These are phyloP conservation scores for Champsocephalus esox DNA, from an alignment of 2,797 vertebrate genomes.

Conservation along the genomic window DNA sequence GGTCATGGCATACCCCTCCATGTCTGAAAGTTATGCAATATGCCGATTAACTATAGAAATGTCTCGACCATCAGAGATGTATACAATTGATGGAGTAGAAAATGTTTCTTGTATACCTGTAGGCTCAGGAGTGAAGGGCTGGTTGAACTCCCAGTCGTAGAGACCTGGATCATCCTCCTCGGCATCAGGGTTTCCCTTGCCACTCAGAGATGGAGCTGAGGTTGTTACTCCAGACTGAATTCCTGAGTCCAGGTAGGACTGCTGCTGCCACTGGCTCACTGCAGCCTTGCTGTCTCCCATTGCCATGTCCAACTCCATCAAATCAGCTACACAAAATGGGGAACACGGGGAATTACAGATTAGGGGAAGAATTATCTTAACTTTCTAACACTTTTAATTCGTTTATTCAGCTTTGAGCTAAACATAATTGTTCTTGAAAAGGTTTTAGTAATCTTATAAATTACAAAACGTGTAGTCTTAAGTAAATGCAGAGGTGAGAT, in stretches of 20 bases:
- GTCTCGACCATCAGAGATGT: background rate
- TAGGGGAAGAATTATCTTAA: background rate
- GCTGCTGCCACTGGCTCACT: slow-evolving; percentile 98
- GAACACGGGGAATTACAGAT: background rate
- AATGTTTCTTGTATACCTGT: slow-evolving; percentile 82
- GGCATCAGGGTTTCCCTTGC: slow-evolving; percentile 97
- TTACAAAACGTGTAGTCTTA: background rate
- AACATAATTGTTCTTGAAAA: background rate
- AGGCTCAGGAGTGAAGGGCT: slow-evolving; percentile 95
- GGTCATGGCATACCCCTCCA: slow-evolving; percentile 98
- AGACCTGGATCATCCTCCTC: slow-evolving; percentile 96
- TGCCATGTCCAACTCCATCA: slow-evolving; percentile 99
- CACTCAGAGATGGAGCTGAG: slow-evolving; percentile 96
- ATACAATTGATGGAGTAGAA: background rate
- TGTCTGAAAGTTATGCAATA: slow-evolving; percentile 83
- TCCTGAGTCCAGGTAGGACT: slow-evolving; percentile 97
- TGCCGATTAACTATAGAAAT: background rate
- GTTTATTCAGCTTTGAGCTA: background rate
- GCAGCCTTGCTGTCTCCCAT: slow-evolving; percentile 98
- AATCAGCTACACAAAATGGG: slow-evolving; percentile 87
- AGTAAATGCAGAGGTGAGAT: background rate
- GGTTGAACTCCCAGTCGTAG: slow-evolving; percentile 98
- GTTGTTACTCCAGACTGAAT: slow-evolving; percentile 99
- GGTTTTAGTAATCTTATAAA: background rate
- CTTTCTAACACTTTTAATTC: background rate